Evolutionary conservation across 2,888 invertebrate species (phyloP).

Genomic region (Meteorus cinctellus): DNA sequence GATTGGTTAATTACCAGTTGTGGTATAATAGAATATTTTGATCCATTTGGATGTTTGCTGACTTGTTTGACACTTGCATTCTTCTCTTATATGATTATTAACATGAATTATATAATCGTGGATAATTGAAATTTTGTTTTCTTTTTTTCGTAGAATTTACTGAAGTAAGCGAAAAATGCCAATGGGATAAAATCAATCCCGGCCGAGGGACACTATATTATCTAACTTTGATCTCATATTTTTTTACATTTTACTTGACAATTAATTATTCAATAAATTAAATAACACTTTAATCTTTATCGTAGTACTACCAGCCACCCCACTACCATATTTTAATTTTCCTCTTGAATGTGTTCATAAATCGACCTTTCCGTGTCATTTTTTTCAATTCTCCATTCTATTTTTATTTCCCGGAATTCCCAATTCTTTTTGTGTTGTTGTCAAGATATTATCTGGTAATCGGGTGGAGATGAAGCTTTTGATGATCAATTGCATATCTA

Average conservation of each 20-base stretch:
- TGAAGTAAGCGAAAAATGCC: slow-evolving; percentile 35
- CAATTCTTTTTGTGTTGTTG: slow-evolving; percentile 48
- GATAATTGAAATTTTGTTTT: not conserved
- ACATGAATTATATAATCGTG: not conserved
- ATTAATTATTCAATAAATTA: slow-evolving; percentile 52
- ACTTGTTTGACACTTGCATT: not conserved
- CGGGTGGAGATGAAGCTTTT: too few species aligned
- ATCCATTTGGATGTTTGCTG: not conserved
- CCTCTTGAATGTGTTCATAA: slow-evolving; percentile 48
- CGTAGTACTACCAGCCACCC: slow-evolving; percentile 61
- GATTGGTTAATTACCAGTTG: not conserved
- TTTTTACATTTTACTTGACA: slow-evolving; percentile 60
- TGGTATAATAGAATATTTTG: not conserved
- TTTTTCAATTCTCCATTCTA: slow-evolving; percentile 4
- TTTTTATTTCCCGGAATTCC: slow-evolving; percentile 50
- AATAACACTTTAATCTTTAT: slow-evolving; percentile 50
- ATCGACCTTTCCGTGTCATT: not conserved
- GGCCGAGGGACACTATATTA: slow-evolving; percentile 59
- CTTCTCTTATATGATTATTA: slow-evolving; percentile 34
- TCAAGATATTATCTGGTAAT: not conserved
- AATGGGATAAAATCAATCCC: slow-evolving; percentile 50
- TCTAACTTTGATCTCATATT: slow-evolving; percentile 72
- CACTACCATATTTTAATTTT: slow-evolving; percentile 59
- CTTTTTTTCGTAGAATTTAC: not conserved
- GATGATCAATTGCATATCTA: not conserved